Conservation (phyloP, 2,113 vertebrate species). For the Tichodroma muraria region DNA sequence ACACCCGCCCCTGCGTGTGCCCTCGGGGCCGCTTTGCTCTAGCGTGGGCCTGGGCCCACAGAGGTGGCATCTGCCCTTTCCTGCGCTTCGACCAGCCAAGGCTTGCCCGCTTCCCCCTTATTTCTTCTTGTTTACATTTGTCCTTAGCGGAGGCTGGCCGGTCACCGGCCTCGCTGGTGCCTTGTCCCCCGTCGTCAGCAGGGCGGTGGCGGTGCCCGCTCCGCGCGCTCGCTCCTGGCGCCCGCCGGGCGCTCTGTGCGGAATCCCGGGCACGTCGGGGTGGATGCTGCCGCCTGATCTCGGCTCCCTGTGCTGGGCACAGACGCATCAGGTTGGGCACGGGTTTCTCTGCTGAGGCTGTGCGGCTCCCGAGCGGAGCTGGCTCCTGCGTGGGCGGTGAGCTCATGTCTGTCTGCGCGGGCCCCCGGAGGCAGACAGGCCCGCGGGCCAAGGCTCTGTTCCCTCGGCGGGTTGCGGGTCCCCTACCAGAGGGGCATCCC, state of each 20-base stretch:
- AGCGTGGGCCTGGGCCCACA: accelerated
- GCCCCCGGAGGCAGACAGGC: neutral
- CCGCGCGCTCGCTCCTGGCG: no score
- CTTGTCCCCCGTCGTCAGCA: neutral
- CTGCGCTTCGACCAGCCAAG: accelerated
- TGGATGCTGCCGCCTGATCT: neutral
- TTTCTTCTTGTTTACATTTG: neutral
- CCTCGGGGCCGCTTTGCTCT: neutral
- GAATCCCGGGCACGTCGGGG: accelerated
- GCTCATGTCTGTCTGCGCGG: slow-evolving; percentile 9
- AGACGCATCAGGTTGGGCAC: neutral
- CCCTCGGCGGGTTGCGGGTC: neutral
- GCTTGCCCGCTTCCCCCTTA: neutral
- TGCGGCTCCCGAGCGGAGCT: neutral
- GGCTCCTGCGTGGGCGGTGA: slow-evolving; percentile 12
- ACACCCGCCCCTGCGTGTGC: accelerated
- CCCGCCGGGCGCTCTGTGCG: accelerated
- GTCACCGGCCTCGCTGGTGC: neutral
- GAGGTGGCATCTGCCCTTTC: accelerated
- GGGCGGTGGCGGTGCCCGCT: accelerated
- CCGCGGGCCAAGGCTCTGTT: neutral
- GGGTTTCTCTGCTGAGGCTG: neutral
- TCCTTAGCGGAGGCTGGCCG: neutral
- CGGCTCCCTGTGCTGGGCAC: neutral
- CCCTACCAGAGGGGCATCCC: neutral